Base-by-base conservation (phyloP, 2,888 invertebrate genomes). In the Andricus curvator region DNA sequence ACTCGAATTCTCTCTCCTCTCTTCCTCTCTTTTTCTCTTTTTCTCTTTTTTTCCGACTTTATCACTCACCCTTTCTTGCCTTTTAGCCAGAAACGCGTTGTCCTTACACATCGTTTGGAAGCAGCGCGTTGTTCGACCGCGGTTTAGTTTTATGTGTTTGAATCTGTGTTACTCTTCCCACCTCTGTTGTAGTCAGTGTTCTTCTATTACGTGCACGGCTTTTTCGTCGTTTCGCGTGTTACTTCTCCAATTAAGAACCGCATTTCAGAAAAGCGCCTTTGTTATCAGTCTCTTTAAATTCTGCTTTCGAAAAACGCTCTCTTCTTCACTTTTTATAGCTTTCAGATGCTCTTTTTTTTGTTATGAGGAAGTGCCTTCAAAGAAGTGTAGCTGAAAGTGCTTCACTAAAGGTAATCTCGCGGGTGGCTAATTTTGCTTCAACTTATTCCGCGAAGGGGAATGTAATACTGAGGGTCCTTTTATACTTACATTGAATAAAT, bases 11-110 rank as follows among this genome's bases (percentile, higher is more conserved):
- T n/a, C 70, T 76, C 68, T 77, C 56, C 41, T 44, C 29, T 67
- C 41, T 81, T 81, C 77, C 62, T 78, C 74, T 78, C 85, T 83
- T 84, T 83, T n/a, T n/a, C n/a, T n/a, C 81, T 82, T 66, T 84
- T 60, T 70, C 25, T 33, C 25, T n/a, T 60, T 25, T 25, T 56
- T 56, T 44, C 68, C 29, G 77, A 79, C 79, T 76, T 78, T 78
- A 78, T n/a, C 78, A 44, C 62, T 68, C 62, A 56, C 79, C 62
- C 78, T 74, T 67, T 67, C 81, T 78, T 51, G 15, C 6, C 79
- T 82, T 80, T 77, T 80, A 77, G 76, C 44, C 66, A 77, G 60
- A 62, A 62, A 62, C 25, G 25, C 62, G 15, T 56, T 56, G 56
- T 25, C 62, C 62, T 25, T 62, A 62, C 62, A 62, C 62, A 25